Conservation (phyloP, 2,113 vertebrate species). For the Cynopterus brachyotis region DNA sequence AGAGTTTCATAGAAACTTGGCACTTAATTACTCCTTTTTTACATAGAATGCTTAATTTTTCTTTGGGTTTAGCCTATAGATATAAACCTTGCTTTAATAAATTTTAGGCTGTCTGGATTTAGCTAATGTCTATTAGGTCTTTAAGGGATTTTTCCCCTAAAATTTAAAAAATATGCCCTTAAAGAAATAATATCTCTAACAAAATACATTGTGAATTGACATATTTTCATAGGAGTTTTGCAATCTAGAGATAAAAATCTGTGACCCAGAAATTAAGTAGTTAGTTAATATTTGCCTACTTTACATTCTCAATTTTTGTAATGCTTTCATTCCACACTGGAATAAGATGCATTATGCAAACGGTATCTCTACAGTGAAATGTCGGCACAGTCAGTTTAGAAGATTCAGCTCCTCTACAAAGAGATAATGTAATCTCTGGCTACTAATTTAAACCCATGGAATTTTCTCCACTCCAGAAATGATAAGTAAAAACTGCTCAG, state of each 20-base stretch:
- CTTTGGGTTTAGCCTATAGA: constrained; percentile 69
- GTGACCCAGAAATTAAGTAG: constrained; percentile 40
- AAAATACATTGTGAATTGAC: constrained; percentile 10
- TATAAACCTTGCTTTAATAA: constrained; percentile 61
- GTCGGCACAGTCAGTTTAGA: constrained; percentile 20
- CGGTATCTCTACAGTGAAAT: neutral
- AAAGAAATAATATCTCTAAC: neutral
- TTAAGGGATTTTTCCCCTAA: constrained; percentile 23
- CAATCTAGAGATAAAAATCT: neutral
- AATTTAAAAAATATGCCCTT: constrained; percentile 32
- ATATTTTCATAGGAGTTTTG: constrained; percentile 9
- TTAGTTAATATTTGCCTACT: constrained; percentile 29
- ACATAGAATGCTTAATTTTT: constrained; percentile 52
- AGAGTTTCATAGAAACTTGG: constrained; percentile 80
- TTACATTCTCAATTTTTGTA: neutral
- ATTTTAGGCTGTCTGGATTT: constrained; percentile 38
- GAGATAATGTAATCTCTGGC: constrained; percentile 56
- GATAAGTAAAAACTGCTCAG: constrained; percentile 22
- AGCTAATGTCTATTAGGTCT: neutral
- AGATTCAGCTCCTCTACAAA: constrained; percentile 22
- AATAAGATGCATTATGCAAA: neutral
- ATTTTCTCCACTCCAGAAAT: constrained; percentile 43
- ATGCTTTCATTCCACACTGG: neutral
- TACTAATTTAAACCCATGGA: neutral
- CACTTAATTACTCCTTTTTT: constrained; percentile 72